Conservation (phyloP, 35 echinoderm and acorn worm genomes). For the Strongylocentrotus purpuratus region DNA sequence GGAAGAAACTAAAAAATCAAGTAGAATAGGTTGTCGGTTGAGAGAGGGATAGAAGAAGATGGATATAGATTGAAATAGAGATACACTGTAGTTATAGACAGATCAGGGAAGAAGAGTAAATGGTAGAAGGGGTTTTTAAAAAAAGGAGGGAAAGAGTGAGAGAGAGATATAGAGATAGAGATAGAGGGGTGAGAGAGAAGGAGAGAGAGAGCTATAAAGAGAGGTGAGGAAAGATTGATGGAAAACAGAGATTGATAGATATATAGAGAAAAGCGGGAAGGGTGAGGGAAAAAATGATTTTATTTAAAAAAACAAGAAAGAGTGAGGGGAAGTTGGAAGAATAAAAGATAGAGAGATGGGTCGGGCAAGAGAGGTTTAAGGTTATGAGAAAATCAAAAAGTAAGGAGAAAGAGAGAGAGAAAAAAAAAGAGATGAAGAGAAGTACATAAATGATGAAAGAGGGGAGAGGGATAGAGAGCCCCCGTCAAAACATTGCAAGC, state of each 20-base stretch:
- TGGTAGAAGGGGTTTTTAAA: no score
- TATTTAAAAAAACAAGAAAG: no score
- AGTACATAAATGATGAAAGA: neutral
- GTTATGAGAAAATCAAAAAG: neutral
- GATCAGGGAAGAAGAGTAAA: no score
- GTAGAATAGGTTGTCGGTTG: neutral
- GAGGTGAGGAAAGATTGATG: neutral
- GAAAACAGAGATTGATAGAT: no score
- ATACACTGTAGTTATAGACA: no score
- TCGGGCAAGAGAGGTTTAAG: neutral
- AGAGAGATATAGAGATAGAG: no score
- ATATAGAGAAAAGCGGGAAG: neutral
- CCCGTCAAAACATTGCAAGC: neutral
- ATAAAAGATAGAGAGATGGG: neutral
- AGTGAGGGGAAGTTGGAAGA: slow-evolving; percentile 8
- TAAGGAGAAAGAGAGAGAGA: neutral
- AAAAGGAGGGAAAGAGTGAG: no score
- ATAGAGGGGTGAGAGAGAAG: slow-evolving; percentile 5
- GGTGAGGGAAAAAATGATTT: no score
- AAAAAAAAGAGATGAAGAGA: neutral
- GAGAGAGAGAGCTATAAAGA: neutral
- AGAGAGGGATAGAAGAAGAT: neutral
- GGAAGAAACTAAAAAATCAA: neutral
- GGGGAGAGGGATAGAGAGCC: neutral
- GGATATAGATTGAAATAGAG: no score